These are phyloP conservation scores for Arrhopalites spinosus DNA, from an alignment of 2,888 invertebrate genomes.

Conservation along the genomic window DNA sequence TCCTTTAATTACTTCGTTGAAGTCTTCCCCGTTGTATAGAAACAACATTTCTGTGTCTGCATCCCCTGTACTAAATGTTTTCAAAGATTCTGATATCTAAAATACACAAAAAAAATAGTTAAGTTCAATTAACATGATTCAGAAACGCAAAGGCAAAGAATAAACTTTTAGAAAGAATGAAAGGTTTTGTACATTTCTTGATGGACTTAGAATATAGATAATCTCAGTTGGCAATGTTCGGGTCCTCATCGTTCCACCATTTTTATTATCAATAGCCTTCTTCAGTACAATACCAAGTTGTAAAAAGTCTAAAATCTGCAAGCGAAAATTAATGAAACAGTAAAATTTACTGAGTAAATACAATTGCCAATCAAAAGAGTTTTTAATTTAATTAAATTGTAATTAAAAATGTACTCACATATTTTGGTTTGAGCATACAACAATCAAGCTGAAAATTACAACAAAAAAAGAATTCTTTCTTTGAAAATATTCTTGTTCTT, in stretches of 20 bases:
- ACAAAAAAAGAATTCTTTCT: too few relatives aligned
- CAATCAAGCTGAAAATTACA: too few relatives aligned
- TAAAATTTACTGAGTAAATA: neutral
- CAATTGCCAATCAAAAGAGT: neutral
- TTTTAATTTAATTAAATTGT: neutral
- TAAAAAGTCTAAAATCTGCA: neutral
- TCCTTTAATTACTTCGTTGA: neutral
- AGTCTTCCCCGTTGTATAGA: neutral
- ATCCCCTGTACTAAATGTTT: neutral
- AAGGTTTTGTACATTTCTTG: neutral
- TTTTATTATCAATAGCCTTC: neutral
- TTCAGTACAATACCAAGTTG: neutral
- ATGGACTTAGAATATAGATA: neutral
- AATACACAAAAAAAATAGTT: neutral
- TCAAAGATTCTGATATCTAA: neutral
- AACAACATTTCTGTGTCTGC: neutral
- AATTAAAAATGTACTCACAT: neutral
- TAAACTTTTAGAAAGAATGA: too few relatives aligned
- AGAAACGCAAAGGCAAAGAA: too few relatives aligned
- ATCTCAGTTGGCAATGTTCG: slow-evolving; percentile 5
- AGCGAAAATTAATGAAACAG: neutral
- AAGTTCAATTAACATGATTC: too few relatives aligned
- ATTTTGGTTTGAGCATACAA: neutral
- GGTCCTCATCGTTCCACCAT: neutral
- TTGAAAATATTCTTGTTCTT: too few relatives aligned